Base-by-base conservation (phyloP, 2,113 vertebrate genomes). In the Petromus typicus region DNA sequence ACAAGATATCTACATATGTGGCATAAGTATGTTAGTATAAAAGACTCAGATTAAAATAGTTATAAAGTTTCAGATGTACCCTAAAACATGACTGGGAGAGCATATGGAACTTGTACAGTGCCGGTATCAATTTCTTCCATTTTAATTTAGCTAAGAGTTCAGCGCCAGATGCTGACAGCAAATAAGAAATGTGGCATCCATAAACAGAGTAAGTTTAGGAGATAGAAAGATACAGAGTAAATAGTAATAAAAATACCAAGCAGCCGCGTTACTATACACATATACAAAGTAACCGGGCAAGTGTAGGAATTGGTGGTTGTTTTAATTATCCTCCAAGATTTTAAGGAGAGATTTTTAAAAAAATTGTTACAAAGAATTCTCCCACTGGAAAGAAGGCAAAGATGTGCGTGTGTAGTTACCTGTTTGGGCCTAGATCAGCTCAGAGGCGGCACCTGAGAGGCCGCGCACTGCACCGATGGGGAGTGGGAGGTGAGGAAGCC, bases 191-290 rank as follows among this genome's bases (percentile, higher is more conserved):
- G 22, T 69, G 11, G 79, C 2, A 43, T 63, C 30, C 14, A 86
- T 2, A 78, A 27, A 27, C 80, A 87, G 59, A 40, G 66, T 57
- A 95, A 91, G 48, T 67, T 75, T 20, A 94, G 40, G 84, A 92
- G 25, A 54, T 1, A 86, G 40, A 86, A 94, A 71, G 56, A 92
- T 80, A 32, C 22, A 25, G 20, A 66, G 48, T 18, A 4, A 61
- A 86, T 5, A 16, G 27, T 54, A 63, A 63, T 37, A 10, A 90
- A 92, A 89, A 97, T n/a, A 67, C 3, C 86, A 34, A 67, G 27
- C 11, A 91, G 14, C n/a, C 91, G 78, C 48, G 76, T 69, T 51
- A 48, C 2, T 71, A 13, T 0, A 40, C 2, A 64, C 30, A 56
- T 76, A 79, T 40, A 90, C 69, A 93, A 91, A 27, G 51, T 9